Evolutionary conservation across 2,888 invertebrate species (phyloP).

Genomic region (Tanaodytes sp.): DNA sequence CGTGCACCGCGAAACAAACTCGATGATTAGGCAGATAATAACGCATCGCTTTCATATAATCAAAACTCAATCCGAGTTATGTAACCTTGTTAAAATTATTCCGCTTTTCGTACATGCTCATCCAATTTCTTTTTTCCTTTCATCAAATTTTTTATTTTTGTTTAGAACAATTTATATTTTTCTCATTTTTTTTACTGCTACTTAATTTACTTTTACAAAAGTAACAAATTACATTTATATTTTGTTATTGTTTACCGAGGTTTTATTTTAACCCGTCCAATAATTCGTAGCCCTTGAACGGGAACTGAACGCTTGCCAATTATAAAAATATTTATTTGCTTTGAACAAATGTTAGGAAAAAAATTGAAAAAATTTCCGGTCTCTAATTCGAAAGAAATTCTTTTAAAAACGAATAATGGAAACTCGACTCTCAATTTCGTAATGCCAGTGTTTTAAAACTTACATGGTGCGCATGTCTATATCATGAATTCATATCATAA

Average conservation of each 20-base stretch:
- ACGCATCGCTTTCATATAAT: conserved; percentile 15
- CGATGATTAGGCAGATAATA: conserved; percentile 27
- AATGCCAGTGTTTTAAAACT: too few relatives aligned
- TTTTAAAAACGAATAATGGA: too few relatives aligned
- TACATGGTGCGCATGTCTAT: too few relatives aligned
- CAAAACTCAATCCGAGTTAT: not conserved
- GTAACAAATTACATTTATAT: too few relatives aligned
- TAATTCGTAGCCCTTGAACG: conserved; percentile 1
- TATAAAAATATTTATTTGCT: conserved; percentile 9
- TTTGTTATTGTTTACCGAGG: not conserved
- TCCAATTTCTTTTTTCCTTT: not conserved
- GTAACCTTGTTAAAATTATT: conserved; percentile 6
- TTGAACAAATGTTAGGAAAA: not conserved
- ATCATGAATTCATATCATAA: too few relatives aligned
- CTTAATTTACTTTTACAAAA: not conserved
- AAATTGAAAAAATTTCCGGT: too few relatives aligned
- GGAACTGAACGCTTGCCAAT: conserved; percentile 7
- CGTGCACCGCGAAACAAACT: conserved; percentile 17
- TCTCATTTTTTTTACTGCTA: not conserved
- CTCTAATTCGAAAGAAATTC: too few relatives aligned
- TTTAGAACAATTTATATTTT: not conserved
- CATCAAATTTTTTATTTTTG: not conserved
- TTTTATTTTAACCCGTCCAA: conserved; percentile 4
- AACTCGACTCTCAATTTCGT: too few relatives aligned
- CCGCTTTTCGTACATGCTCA: not conserved